Evolutionary conservation across 2,113 vertebrate genomes (phyloP).

Genomic region (Chamaea fasciata): DNA sequence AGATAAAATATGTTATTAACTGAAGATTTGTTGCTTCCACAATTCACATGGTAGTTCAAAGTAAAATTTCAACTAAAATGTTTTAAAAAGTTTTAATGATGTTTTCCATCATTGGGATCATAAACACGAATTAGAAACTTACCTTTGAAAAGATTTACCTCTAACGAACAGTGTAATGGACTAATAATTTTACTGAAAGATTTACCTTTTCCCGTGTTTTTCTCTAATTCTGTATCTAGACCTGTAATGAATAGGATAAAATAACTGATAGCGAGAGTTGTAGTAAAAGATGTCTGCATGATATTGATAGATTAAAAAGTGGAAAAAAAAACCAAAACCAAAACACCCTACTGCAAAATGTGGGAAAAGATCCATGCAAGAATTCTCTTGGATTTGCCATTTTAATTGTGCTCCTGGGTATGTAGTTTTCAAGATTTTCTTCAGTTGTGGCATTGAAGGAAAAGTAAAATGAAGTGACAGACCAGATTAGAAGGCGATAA

Average conservation of each 20-base stretch:
- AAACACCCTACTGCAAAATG: background rate
- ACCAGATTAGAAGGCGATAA: conserved; percentile 58
- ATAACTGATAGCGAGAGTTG: background rate
- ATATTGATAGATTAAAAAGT: background rate
- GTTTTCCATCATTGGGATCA: background rate
- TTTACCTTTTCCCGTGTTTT: background rate
- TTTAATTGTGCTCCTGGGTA: conserved; percentile 49
- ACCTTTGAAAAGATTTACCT: conserved; percentile 28
- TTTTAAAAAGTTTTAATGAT: background rate
- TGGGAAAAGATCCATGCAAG: conserved; percentile 14
- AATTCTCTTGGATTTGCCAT: conserved; percentile 41
- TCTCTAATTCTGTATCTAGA: conserved; percentile 7
- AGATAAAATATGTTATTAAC: background rate
- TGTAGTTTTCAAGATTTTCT: conserved; percentile 56
- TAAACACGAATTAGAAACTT: background rate
- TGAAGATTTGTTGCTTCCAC: background rate
- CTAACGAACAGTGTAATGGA: background rate
- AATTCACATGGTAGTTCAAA: background rate
- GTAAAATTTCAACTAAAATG: background rate
- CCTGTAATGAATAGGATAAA: conserved; percentile 8
- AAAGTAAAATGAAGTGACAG: conserved; percentile 67
- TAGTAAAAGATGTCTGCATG: conserved; percentile 1
- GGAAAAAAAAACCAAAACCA: background rate
- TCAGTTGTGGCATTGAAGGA: conserved; percentile 65
- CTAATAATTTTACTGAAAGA: conserved; percentile 4